Evolutionary conservation across 2,797 vertebrate species (phyloP), one percentile per base, ranked within the genome.

Genomic region (Cyprinodon diabolis): DNA sequence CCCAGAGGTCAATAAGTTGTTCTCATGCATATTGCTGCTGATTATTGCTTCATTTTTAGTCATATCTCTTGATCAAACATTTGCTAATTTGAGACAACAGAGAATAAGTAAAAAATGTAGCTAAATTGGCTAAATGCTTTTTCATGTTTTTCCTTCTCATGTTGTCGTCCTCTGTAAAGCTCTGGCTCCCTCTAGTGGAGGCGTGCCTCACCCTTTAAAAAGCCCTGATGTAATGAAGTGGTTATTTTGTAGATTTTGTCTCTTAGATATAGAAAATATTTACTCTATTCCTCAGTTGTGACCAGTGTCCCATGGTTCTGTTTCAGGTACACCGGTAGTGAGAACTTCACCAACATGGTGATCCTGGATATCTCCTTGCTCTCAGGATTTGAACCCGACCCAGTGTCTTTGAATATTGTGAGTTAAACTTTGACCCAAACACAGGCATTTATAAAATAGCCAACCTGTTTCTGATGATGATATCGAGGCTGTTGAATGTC

Each of bases 321-420:
- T 56, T 66, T 21, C 77, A 95, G 94, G 19, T 93, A 93, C 51
- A 75, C 0, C 3, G 94, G 94, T 52, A 40, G 55, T 0, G 68
- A 82, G 54, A 1, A 0, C 0, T 60, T 0, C 1, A 89, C 90
- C 14, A 95, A 95, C 82, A 94, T 94, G 93, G 84, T 91, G 68
- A 90, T 94, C 54, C 66, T 95, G 76, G 90, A 94, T 66, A 79
- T 95, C 58, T 89, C 90, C 67, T 57, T 93, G 55, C 87, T 94
- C 1, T 95, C 94, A 71, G 94, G 94, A 45, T 95, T 93, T 63
- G 25, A 58, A 4, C 76, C 84, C 43, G 69, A 88, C 6, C 49
- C 69, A 17, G 43, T 67, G 2, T 92, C 90, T 77, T 45, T 93
- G 70, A 63, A 66, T 1, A 23, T 0, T 0, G 92, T 94, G 15